A percentile compares a stretch with the other conserved stretches of the same genome.
Conservation (phyloP, 2,797 vertebrate species). For the Gallirallus australis region DNA sequence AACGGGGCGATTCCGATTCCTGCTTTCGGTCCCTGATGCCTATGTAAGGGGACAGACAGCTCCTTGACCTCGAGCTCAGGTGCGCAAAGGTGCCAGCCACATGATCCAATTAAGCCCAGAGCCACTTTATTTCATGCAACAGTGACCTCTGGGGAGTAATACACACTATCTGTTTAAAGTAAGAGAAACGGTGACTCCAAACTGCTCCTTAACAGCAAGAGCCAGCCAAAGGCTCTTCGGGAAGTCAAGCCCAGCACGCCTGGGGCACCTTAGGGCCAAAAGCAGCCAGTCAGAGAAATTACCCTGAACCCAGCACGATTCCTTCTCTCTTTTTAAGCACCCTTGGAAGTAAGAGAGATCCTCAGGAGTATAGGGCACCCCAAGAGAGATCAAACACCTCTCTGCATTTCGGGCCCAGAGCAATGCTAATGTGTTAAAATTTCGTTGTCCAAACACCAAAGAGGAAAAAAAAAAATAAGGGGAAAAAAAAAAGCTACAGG, state of each 20-base stretch:
- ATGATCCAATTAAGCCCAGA: background rate
- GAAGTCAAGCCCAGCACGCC: background rate
- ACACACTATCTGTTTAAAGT: background rate
- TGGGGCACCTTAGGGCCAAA: rapidly evolving
- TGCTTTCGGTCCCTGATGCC: rapidly evolving
- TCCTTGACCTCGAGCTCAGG: background rate
- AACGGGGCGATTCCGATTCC: rapidly evolving
- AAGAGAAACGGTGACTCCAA: background rate
- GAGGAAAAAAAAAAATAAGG: no score
- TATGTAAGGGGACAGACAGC: rapidly evolving
- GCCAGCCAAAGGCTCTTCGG: background rate
- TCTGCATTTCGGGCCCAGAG: background rate
- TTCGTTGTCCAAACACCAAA: background rate
- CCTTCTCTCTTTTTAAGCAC: background rate
- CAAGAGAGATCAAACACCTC: background rate
- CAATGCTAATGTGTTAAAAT: background rate
- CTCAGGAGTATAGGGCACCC: background rate
- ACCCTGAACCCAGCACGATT: background rate
- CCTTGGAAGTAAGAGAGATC: background rate
- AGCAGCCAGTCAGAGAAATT: background rate
- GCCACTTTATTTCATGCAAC: background rate
- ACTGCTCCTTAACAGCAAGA: background rate
- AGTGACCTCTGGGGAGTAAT: background rate
- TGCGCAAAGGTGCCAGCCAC: background rate
- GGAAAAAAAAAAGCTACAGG: background rate